A percentile compares a stretch with the other conserved stretches of the same genome.
Evolutionary conservation across 2,888 invertebrate genomes (phyloP).

Genomic region (Ypsolopha sequella): DNA sequence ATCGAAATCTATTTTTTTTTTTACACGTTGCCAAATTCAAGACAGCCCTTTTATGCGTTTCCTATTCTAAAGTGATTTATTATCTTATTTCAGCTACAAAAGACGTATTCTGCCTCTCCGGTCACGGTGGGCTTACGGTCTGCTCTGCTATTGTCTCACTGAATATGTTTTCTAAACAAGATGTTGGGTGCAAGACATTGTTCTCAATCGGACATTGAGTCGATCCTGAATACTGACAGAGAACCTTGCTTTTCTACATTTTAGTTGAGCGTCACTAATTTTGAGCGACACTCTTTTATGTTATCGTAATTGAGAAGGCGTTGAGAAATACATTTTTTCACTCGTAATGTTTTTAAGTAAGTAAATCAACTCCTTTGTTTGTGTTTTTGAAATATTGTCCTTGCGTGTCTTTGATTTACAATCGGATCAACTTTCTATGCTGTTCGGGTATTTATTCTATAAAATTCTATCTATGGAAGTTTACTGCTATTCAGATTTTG

Average conservation of each 20-base stretch:
- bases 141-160: constrained; percentile 31
- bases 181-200: constrained; percentile 42
- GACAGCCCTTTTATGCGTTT: not conserved
- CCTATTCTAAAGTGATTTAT: constrained; percentile 3
- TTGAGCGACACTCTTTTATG: constrained; percentile 34
- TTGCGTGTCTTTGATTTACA: constrained; percentile 2
- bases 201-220: constrained; percentile 23
- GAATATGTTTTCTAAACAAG: constrained; percentile 55
- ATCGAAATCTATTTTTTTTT: not conserved
- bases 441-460: too few species aligned
- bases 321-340: not conserved
- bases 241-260: constrained; percentile 30
- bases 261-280: constrained; percentile 31
- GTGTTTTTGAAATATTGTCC: constrained; percentile 1
- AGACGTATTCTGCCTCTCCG: constrained; percentile 10
- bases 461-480: too few species aligned
- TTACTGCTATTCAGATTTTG: too few species aligned
- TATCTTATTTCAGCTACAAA: constrained; percentile 1
- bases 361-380: constrained; percentile 5
- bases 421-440: not conserved
- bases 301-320: constrained; percentile 14
- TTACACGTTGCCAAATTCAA: not conserved
- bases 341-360: constrained; percentile 1
- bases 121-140: constrained; percentile 51
- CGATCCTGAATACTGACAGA: constrained; percentile 17